Evolutionary conservation across 2,797 vertebrate species (phyloP).

Genomic region (Tadarida brasiliensis): DNA sequence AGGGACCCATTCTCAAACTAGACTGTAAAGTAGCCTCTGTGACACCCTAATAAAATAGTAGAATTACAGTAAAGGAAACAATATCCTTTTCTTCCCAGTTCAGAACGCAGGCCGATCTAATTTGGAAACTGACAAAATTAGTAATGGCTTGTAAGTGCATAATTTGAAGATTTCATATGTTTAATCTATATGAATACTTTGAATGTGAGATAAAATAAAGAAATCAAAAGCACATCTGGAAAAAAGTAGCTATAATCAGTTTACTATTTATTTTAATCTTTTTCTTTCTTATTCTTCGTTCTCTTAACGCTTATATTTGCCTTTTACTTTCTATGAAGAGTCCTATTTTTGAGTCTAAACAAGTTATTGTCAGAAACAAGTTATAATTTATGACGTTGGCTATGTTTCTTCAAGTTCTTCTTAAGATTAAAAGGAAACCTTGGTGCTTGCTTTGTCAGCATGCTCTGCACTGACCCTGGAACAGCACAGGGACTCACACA

Average conservation of each 20-base stretch:
- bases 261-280: neutral
- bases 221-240: neutral
- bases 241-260: neutral
- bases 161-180: slow-evolving; percentile 19
- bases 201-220: neutral
- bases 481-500: neutral
- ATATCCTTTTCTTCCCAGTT: slow-evolving; percentile 70
- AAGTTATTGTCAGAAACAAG: neutral
- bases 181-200: slow-evolving; percentile 35
- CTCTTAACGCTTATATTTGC: neutral
- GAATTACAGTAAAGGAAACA: slow-evolving; percentile 72
- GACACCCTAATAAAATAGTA: slow-evolving; percentile 44
- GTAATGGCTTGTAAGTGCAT: slow-evolving; percentile 48
- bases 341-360: slow-evolving; percentile 11
- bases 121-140: slow-evolving; percentile 69
- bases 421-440: neutral
- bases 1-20: slow-evolving; percentile 61
- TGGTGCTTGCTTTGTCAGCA: neutral
- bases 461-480: neutral
- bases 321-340: slow-evolving; percentile 12
- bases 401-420: neutral
- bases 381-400: neutral
- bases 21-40: neutral
- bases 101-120: slow-evolving; percentile 59
- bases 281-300: neutral